Evolutionary conservation across 2,888 invertebrate species (phyloP).

Genomic region (Brachycybe producta): DNA sequence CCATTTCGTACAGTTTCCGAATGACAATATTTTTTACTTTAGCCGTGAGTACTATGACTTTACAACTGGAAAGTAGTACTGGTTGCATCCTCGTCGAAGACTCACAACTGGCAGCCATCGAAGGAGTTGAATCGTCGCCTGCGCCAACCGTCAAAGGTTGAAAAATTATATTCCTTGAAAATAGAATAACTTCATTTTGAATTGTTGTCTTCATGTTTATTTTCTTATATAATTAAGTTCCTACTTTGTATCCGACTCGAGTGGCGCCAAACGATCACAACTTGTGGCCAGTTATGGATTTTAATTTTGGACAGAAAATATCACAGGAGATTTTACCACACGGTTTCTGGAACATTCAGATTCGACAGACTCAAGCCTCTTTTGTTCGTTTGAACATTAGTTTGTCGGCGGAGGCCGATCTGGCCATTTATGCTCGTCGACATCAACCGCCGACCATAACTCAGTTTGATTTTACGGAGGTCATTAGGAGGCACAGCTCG

Average conservation of each 20-base stretch:
- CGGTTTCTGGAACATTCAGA: constrained; percentile 95
- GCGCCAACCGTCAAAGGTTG: constrained; percentile 19
- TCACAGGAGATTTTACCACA: constrained; percentile 82
- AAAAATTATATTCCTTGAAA: neutral
- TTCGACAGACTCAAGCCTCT: constrained; percentile 84
- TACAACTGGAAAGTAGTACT: constrained; percentile 26
- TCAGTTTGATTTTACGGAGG: constrained; percentile 89
- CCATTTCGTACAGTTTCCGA: no score
- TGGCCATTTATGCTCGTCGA: constrained; percentile 86
- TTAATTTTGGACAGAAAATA: constrained; percentile 63
- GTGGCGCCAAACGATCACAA: constrained; percentile 20
- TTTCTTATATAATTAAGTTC: constrained; percentile 11
- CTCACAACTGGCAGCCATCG: constrained; percentile 17
- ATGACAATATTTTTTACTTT: constrained; percentile 15
- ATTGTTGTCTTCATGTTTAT: neutral
- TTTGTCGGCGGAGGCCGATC: constrained; percentile 77
- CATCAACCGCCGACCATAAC: constrained; percentile 92
- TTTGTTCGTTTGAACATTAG: constrained; percentile 91
- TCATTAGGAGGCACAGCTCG: constrained; percentile 46
- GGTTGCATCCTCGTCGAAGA: constrained; percentile 19
- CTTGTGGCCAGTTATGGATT: constrained; percentile 20
- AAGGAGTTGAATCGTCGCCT: constrained; percentile 15
- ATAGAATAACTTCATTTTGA: neutral
- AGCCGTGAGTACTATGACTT: constrained; percentile 25
- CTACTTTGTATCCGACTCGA: constrained; percentile 19